phyloP scores from a whole-genome alignment of 2,888 invertebrate genomes.

The Parnassius smintheus region DNA sequence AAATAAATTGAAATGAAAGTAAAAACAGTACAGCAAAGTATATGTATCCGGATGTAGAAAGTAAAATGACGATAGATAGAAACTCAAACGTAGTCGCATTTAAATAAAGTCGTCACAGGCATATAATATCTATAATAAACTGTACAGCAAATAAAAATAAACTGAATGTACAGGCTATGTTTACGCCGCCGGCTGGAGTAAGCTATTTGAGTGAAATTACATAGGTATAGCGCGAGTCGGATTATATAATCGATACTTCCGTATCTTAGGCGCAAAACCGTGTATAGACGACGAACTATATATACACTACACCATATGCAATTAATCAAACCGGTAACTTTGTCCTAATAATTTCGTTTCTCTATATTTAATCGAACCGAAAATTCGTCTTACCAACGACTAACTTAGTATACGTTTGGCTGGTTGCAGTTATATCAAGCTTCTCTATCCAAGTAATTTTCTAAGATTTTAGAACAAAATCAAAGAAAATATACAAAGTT shows the following conservation, averaged over 20 bases:
- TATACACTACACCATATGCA: background rate
- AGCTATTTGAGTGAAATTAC: conserved; percentile 21
- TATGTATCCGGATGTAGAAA: background rate
- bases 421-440: no score
- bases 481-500: no score
- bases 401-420: no score
- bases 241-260: conserved; percentile 19
- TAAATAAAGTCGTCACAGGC: background rate
- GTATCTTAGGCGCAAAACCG: conserved; percentile 8
- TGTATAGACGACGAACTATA: conserved; percentile 1
- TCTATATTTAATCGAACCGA: background rate
- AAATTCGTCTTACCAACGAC: background rate
- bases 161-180: background rate
- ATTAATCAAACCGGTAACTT: no score
- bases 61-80: background rate
- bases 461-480: no score
- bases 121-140: conserved; percentile 4
- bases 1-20: no score
- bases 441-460: no score
- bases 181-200: conserved; percentile 4
- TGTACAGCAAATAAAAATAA: background rate
- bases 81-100: background rate
- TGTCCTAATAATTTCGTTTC: background rate
- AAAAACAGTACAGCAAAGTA: no score
- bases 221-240: conserved; percentile 1